Percentiles rank a stretch among this genome's conserved stretches.
phyloP scores from a whole-genome alignment of 2,113 vertebrate genomes.

The Cyanocitta stelleri region DNA sequence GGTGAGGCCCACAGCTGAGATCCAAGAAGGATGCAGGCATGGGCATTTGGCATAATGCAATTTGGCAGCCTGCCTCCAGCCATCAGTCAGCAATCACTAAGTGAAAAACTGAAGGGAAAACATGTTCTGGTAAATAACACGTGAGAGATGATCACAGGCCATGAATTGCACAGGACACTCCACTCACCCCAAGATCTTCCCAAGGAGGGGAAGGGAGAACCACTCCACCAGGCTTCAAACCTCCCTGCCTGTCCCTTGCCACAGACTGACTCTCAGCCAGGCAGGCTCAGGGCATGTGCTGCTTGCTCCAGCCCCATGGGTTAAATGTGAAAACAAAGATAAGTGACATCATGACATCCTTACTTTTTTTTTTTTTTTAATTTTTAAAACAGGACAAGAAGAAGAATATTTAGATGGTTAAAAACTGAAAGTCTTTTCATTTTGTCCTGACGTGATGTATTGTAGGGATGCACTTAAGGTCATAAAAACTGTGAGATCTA shows the following conservation, averaged over 20 bases:
- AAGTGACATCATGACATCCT: rapidly evolving
- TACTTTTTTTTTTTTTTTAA: no score
- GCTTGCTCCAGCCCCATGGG: rapidly evolving
- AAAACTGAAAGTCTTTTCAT: not conserved
- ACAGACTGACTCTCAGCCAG: not conserved
- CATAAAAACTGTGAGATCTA: not conserved
- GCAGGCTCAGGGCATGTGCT: rapidly evolving
- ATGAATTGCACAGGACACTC: not conserved
- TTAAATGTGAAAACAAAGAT: not conserved
- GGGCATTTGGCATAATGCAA: not conserved
- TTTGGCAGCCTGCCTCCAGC: not conserved
- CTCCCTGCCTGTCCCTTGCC: not conserved
- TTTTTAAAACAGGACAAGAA: not conserved
- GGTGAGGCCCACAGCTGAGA: not conserved
- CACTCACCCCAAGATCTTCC: not conserved
- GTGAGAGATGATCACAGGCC: not conserved
- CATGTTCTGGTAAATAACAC: not conserved
- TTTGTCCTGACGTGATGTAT: not conserved
- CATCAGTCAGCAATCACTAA: not conserved
- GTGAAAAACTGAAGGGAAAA: not conserved
- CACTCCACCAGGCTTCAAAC: not conserved
- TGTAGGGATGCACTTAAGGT: not conserved
- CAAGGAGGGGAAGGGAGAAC: not conserved
- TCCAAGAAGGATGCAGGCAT: not conserved
- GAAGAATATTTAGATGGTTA: not conserved